Percentiles rank a stretch among this genome's conserved stretches.
Evolutionary conservation across 2,113 vertebrate species (phyloP).

Genomic region (Python bivittatus): DNA sequence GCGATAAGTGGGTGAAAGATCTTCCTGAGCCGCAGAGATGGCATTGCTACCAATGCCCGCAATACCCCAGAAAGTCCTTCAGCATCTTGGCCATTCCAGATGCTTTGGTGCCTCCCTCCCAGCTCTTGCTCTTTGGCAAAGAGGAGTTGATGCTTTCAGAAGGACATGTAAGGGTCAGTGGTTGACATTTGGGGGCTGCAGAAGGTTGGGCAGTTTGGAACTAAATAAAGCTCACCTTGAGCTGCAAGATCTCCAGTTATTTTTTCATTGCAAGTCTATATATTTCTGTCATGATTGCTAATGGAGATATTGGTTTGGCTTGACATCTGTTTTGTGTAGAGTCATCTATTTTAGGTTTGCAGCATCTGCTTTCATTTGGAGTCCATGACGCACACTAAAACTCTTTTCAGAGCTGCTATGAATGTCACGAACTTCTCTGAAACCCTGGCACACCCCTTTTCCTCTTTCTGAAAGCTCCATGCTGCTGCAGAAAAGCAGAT

Average conservation of each 20-base stretch:
- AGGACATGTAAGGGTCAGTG: background rate
- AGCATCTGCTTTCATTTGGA: conserved; percentile 1
- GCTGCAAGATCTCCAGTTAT: background rate
- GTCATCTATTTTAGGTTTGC: background rate
- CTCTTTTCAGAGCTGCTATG: background rate
- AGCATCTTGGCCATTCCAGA: background rate
- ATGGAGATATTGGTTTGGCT: background rate
- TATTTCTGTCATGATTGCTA: background rate
- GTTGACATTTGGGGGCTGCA: background rate
- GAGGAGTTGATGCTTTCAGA: background rate
- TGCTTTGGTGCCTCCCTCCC: background rate
- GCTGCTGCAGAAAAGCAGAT: background rate
- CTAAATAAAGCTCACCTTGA: background rate
- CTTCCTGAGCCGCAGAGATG: background rate
- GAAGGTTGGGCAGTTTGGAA: background rate
- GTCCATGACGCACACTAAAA: background rate
- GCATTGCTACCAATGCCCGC: background rate
- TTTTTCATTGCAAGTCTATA: background rate
- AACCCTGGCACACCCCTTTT: background rate
- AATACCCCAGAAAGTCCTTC: too few species aligned
- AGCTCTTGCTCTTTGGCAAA: background rate
- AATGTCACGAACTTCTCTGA: background rate
- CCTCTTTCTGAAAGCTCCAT: background rate
- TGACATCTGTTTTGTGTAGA: background rate
- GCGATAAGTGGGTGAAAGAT: too few species aligned